A percentile compares a stretch with the other conserved stretches of the same genome.
These are phyloP conservation scores for Drosophila putrida DNA, from an alignment of 2,888 invertebrate genomes.

Conservation along the genomic window DNA sequence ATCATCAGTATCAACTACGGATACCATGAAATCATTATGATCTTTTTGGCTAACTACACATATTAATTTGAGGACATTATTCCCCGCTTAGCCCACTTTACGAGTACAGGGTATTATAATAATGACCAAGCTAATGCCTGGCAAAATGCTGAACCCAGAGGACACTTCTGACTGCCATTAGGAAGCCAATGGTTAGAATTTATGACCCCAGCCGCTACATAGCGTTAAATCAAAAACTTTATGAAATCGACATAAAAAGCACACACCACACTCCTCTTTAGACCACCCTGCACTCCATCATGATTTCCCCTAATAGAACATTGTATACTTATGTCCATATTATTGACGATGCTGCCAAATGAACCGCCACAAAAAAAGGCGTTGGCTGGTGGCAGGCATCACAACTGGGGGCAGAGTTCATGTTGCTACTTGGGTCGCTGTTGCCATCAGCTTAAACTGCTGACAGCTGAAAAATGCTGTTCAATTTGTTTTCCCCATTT, in stretches of 20 bases:
- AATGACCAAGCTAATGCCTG: slow-evolving; percentile 33
- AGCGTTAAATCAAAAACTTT: slow-evolving; percentile 67
- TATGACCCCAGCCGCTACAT: slow-evolving; percentile 34
- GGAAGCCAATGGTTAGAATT: slow-evolving; percentile 41
- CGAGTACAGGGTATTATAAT: slow-evolving; percentile 20
- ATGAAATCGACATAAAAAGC: slow-evolving; percentile 66
- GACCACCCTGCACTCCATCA: no score
- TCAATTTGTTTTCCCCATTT: slow-evolving; percentile 52
- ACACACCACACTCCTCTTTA: slow-evolving; percentile 7
- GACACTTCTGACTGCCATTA: slow-evolving; percentile 56
- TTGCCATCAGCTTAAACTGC: slow-evolving; percentile 69
- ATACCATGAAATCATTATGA: background rate
- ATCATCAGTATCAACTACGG: no score
- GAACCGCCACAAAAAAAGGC: slow-evolving; percentile 44
- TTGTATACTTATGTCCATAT: slow-evolving; percentile 62
- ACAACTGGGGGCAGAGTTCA: background rate
- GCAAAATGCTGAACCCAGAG: slow-evolving; percentile 33
- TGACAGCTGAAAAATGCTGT: slow-evolving; percentile 74
- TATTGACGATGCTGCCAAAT: slow-evolving; percentile 73
- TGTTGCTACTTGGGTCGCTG: slow-evolving; percentile 27
- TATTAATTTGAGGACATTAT: background rate
- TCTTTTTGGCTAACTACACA: background rate
- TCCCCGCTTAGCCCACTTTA: background rate
- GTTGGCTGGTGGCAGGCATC: slow-evolving; percentile 9
- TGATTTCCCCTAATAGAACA: slow-evolving; percentile 19